Evolutionary conservation across 1,140 invertebrate genomes (phyloP), one percentile per base, ranked within the genome.

Genomic region (Philaenus spumarius): DNA sequence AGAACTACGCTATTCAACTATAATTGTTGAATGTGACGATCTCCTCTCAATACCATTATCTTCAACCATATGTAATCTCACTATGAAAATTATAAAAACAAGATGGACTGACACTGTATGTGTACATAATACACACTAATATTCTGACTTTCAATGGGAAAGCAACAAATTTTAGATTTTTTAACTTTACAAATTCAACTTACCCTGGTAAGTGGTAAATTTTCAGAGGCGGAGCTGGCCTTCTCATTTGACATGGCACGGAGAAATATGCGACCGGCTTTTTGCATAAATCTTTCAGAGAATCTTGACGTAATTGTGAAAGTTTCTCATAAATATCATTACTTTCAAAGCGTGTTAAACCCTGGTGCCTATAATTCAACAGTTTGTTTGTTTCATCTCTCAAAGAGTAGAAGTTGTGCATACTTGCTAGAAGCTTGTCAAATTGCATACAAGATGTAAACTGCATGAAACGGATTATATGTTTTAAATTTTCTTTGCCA

Each of bases 191-290:
- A 43, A 43, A 43, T 6, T 43, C 2, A 20, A 20, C 24, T 57
- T 54, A 93, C 1, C 86, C 85, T 11, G 90, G 89, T 50, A 93
- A 70, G 54, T 87, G 87, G 55, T 78, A 66, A 62, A 93, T 86
- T 51, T 89, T 83, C 19, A 95, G 72, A 11, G 87, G 86, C 0
- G 84, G 81, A 34, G 84, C 77, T 34, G 65, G 26, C 59, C 67
- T 70, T 26, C 75, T 64, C 0, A 50, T 19, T n/a, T 5, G 55
- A 78, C 65, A 74, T 81, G 67, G 71, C 78, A 76, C 67, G 76
- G 62, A 30, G 26, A 30, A 30, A 30, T 78, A 77, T 53, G 78
- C 72, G 40, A 84, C 79, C 43, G 83, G 76, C 19, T 82, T 76
- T 37, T 77, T 75, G 55, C 82, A 81, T 3, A 89, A 70, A 50